phyloP scores from a whole-genome alignment of 2,797 vertebrate species.

The Sebastes vulpes region DNA sequence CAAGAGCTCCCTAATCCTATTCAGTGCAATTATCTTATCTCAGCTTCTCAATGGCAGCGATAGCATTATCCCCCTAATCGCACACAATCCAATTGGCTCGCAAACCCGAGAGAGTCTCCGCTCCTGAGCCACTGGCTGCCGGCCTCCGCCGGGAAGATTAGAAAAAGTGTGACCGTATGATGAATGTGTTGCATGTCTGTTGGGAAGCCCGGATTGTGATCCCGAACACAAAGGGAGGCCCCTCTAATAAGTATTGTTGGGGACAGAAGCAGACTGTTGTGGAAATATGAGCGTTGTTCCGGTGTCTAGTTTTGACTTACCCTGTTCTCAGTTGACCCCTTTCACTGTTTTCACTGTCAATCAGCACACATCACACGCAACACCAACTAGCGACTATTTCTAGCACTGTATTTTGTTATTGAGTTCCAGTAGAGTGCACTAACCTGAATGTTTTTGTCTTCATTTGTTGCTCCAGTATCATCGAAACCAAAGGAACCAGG shows the following conservation, averaged over 20 bases:
- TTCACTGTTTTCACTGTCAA: constrained; percentile 30
- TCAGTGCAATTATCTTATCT: constrained; percentile 85
- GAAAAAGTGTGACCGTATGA: constrained; percentile 38
- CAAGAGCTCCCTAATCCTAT: constrained; percentile 80
- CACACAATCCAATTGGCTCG: constrained; percentile 76
- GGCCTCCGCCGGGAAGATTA: constrained; percentile 54
- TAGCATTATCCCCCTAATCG: constrained; percentile 82
- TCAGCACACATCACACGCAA: constrained; percentile 22
- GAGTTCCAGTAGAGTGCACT: constrained; percentile 8
- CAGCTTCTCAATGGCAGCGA: constrained; percentile 75
- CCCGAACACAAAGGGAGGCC: constrained; percentile 43
- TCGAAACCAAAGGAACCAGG: constrained; percentile 88
- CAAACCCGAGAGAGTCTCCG: constrained; percentile 55
- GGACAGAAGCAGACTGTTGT: constrained; percentile 69
- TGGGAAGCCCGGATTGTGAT: constrained; percentile 33
- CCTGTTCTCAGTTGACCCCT: constrained; percentile 38
- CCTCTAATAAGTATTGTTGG: constrained; percentile 49
- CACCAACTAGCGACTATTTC: constrained; percentile 12
- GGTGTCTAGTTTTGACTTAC: constrained; percentile 64
- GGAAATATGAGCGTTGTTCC: constrained; percentile 72
- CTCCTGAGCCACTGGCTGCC: constrained; percentile 38
- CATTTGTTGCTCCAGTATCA: constrained; percentile 81
- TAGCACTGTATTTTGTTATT: neutral
- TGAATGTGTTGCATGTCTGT: constrained; percentile 56
- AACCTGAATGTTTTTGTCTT: neutral